Conservation (phyloP, 2,888 invertebrate species). For the Stramonita haemastoma region DNA sequence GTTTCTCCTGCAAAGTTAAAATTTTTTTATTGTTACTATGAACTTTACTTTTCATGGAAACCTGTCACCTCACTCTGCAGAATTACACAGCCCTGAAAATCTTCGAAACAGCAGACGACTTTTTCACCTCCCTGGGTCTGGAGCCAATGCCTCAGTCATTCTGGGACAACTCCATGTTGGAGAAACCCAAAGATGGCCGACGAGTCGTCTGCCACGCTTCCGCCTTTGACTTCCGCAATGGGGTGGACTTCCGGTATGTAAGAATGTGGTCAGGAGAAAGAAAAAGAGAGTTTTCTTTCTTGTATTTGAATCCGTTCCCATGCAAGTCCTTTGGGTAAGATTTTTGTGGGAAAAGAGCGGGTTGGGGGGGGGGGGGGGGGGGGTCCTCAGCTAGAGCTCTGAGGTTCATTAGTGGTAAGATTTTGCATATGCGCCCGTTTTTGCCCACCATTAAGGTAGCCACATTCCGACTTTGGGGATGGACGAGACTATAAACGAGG, state of each 20-base stretch:
- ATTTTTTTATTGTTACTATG: too few species aligned
- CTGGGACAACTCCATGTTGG: slow-evolving; percentile 89
- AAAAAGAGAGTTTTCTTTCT: not conserved
- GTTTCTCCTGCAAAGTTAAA: too few species aligned
- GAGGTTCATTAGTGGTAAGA: not conserved
- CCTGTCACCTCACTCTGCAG: slow-evolving; percentile 79
- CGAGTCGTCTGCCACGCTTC: slow-evolving; percentile 83
- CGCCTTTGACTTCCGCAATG: slow-evolving; percentile 91
- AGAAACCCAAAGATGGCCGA: slow-evolving; percentile 85
- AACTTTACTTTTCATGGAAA: slow-evolving; percentile 22
- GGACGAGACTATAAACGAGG: too few species aligned
- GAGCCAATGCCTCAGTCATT: slow-evolving; percentile 89
- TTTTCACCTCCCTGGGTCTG: slow-evolving; percentile 78
- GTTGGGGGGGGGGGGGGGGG: not conserved
- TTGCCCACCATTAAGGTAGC: too few species aligned
- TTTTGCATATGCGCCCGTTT: not conserved
- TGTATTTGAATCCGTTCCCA: not conserved
- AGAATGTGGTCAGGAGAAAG: not conserved
- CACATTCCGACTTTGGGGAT: too few species aligned
- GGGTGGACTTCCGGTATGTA: slow-evolving; percentile 88
- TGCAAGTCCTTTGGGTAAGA: too few species aligned
- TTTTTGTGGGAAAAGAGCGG: too few species aligned
- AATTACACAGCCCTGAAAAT: not conserved
- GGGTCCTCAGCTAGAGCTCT: not conserved
- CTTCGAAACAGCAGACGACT: slow-evolving; percentile 60